Evolutionary conservation across 1,140 invertebrate genomes (phyloP), one percentile per base, ranked within the genome.

Genomic region (Solen grandis): DNA sequence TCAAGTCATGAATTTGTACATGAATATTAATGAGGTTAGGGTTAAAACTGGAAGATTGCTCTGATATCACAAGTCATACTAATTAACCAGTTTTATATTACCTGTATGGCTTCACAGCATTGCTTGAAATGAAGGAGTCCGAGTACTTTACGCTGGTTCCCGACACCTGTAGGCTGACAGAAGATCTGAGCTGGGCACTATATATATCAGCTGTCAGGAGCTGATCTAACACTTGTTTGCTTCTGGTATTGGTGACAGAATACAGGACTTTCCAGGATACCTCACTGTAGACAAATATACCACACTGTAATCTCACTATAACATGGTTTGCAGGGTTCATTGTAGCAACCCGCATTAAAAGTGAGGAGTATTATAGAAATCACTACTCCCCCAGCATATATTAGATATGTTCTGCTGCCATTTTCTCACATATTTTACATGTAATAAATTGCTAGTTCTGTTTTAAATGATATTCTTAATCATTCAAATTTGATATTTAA

Each of bases 141-240:
- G 54, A 10, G 31, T 73, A 73, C 60, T 60, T 73, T 19, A 38
- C 16, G 29, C 35, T 73, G 54, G 70, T 73, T 38, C 70, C 70
- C 36, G 25, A 22, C 36, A 73, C 70, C 5, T 41, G 16, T 3
- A 73, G 1, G n/a, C 22, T 29, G 5, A 73, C 25, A 46, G 33
- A n/a, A 41, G 70, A 59, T 29, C 13, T 60, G 4, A 73, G 70
- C 22, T 5, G 35, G 35, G 70, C 38, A 31, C 2, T 25, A 73
- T 29, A 4, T 16, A 70, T 70, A 27, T 70, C 68, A 14, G 55
- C 50, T 35, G 36, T 54, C 1, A 70, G 14, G 10, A 55, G 68
- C 19, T 35, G 31, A 57, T 70, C 31, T 1, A 33, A 70, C 46
- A 36, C 57, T 19, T 29, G 8, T 35, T 55, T 29, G 14, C 68